phyloP scores from a whole-genome alignment of 2,797 vertebrate species.

The Clarias laeviceps region DNA sequence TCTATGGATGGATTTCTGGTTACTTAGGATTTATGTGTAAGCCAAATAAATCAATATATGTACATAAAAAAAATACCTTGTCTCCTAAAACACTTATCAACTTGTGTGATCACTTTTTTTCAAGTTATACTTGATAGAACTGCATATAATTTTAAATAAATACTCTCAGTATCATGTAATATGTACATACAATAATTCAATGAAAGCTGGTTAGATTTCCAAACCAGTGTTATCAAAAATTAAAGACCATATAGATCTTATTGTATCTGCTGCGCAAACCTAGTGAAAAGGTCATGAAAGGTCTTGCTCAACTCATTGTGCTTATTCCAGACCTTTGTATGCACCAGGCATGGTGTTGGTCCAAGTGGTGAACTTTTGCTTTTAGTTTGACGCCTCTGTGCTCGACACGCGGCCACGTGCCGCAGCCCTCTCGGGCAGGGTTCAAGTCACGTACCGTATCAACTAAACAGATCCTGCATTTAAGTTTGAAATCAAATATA shows the following conservation, averaged over 20 bases:
- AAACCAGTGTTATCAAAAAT: neutral
- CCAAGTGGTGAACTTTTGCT: slow-evolving; percentile 24
- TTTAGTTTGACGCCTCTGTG: slow-evolving; percentile 30
- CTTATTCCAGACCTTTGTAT: neutral
- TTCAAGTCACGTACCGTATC: neutral
- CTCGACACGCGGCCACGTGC: slow-evolving; percentile 52
- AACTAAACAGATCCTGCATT: neutral
- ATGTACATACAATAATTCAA: neutral
- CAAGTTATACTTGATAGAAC: neutral
- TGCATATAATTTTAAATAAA: neutral
- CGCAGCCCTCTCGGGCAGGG: slow-evolving; percentile 15
- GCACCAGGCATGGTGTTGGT: neutral
- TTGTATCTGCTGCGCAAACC: neutral
- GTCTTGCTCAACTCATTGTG: neutral
- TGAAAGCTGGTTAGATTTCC: neutral
- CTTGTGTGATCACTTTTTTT: neutral
- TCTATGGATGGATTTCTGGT: neutral
- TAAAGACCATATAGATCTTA: too few species aligned
- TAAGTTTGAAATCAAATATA: neutral
- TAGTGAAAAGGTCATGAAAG: neutral
- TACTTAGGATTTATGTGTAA: neutral
- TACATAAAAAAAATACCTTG: neutral
- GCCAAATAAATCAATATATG: too few species aligned
- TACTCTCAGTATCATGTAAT: neutral
- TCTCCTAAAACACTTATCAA: too few species aligned